A percentile compares a stretch with the other conserved stretches of the same genome.
phyloP scores from a whole-genome alignment of 2,113 vertebrate species.

The Cinclus mexicanus region DNA sequence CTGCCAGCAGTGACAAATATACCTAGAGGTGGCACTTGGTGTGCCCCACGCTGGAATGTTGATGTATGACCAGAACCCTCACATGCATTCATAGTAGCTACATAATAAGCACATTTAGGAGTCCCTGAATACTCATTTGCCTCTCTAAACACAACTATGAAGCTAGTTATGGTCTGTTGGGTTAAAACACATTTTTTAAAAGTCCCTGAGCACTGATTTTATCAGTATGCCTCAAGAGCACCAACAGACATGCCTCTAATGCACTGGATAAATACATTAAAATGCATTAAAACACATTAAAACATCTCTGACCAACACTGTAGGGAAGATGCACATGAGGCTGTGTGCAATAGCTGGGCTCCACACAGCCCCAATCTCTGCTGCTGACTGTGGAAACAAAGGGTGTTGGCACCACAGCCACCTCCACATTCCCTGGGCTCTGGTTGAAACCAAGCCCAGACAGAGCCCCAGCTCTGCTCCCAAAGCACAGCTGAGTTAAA shows the following conservation, averaged over 20 bases:
- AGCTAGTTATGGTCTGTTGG: not conserved
- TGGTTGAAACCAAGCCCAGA: rapidly evolving
- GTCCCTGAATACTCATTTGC: not conserved
- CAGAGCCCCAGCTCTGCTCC: not conserved
- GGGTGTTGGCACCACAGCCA: rapidly evolving
- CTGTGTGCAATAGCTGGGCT: rapidly evolving
- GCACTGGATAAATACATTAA: not conserved
- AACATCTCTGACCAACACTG: not conserved
- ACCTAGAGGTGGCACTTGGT: not conserved
- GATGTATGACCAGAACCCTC: not conserved
- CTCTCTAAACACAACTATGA: not conserved
- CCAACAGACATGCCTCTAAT: not conserved
- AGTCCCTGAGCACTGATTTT: not conserved
- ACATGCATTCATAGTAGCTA: not conserved
- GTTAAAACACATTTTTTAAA: not conserved
- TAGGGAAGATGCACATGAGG: not conserved
- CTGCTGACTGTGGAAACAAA: not conserved
- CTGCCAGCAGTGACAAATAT: not conserved
- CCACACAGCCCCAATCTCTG: rapidly evolving
- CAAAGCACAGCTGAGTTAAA: not conserved
- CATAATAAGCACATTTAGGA: not conserved
- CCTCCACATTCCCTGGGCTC: not conserved
- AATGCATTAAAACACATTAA: not conserved
- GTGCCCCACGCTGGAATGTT: rapidly evolving
- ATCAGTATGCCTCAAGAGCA: not conserved